phyloP scores from a whole-genome alignment of 2,113 vertebrate species.

The Cyrtonyx montezumae region DNA sequence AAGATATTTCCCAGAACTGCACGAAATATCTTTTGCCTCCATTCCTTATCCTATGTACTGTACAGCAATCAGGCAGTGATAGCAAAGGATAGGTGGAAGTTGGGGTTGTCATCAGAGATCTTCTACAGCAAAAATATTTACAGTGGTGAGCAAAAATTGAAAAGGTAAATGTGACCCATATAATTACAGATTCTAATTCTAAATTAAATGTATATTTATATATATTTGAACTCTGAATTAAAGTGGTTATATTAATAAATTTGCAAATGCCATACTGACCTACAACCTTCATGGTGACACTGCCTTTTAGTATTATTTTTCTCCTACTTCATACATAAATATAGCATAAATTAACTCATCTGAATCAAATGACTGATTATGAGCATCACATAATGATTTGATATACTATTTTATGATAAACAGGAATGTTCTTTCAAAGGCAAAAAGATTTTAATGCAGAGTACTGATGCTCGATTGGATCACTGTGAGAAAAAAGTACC shows the following conservation, averaged over 20 bases:
- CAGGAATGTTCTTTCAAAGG: background rate
- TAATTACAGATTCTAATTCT: background rate
- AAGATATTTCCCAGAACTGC: background rate
- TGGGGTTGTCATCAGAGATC: background rate
- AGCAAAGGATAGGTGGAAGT: background rate
- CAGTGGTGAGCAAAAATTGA: background rate
- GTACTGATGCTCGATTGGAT: background rate
- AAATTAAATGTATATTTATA: background rate
- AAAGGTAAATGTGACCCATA: background rate
- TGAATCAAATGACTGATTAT: background rate
- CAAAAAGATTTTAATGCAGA: background rate
- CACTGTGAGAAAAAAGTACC: background rate
- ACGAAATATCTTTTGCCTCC: background rate
- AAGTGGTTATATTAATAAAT: background rate
- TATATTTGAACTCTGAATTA: background rate
- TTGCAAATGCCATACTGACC: background rate
- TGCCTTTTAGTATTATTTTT: background rate
- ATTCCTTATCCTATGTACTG: background rate
- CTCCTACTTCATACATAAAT: background rate
- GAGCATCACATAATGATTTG: background rate
- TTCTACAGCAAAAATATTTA: background rate
- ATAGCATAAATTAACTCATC: background rate
- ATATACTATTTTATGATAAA: background rate
- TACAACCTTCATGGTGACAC: background rate
- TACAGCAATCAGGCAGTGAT: background rate